Percentiles rank a stretch among this genome's conserved stretches.
Evolutionary conservation across 2,888 invertebrate species (phyloP).

Genomic region (Agriotes lineatus): DNA sequence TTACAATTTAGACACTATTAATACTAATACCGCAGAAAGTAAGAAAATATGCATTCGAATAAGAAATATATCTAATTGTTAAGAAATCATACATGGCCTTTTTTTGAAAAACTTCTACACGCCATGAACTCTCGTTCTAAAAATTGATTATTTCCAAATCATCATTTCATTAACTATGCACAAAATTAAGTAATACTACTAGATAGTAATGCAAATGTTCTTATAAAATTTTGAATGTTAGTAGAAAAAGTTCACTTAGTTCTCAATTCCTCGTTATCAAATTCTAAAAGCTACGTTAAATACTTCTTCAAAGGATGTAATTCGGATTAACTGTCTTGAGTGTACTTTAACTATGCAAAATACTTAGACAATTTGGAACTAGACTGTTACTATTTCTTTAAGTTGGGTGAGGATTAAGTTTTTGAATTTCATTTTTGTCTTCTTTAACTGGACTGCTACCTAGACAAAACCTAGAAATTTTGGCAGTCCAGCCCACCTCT

Average conservation of each 20-base stretch:
- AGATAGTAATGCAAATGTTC: too few species aligned
- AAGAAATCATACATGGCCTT: background rate
- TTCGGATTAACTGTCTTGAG: slow-evolving; percentile 7
- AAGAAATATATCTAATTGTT: background rate
- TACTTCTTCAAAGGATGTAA: background rate
- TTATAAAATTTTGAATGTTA: background rate
- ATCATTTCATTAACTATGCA: too few species aligned
- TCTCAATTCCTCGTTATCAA: background rate
- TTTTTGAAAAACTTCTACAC: too few species aligned
- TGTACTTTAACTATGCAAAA: background rate
- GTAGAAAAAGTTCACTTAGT: background rate
- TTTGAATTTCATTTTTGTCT: slow-evolving; percentile 25
- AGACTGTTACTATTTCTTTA: background rate
- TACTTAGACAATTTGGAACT: too few species aligned
- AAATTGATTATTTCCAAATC: too few species aligned
- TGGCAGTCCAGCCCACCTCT: slow-evolving; percentile 79
- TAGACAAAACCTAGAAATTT: slow-evolving; percentile 58
- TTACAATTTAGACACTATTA: background rate
- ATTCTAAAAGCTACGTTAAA: background rate
- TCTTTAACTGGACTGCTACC: slow-evolving; percentile 55
- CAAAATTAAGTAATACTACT: too few species aligned
- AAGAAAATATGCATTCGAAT: background rate
- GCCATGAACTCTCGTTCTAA: too few species aligned
- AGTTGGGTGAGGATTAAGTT: slow-evolving; percentile 26
- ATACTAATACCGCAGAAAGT: slow-evolving; percentile 4